Evolutionary conservation across 1,140 invertebrate genomes (phyloP), one percentile per base, ranked within the genome.

Genomic region (Musca vetustissima): DNA sequence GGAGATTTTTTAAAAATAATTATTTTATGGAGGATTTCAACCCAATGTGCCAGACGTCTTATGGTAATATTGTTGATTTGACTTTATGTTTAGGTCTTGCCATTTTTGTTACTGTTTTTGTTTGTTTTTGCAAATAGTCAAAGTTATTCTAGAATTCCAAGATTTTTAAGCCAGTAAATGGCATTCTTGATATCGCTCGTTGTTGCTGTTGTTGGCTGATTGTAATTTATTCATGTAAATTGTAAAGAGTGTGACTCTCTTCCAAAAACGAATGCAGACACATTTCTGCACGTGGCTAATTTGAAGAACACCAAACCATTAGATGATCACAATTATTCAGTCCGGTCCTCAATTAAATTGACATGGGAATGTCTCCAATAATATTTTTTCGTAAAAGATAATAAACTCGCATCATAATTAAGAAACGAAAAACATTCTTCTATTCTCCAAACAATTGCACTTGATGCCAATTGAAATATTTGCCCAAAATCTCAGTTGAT

Each of bases 381-480:
- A 36, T 21, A 36, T 43, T 43, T 2, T 59, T 36, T 15, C 7
- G 6, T 49, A 15, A 49, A 52, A 19, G 13, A 52, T 19, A 1
- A 52, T 43, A 28, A 61, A 55, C 1, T 61, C 36, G 36, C 57
- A 61, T 61, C 32, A 36, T 43, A 36, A 61, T 61, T 19, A 43
- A 43, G 8, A 32, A 32, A n/a, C n/a, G n/a, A n/a, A n/a, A n/a
- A n/a, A n/a, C n/a, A 19, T 61, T 61, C 28, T 61, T 61, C 14
- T 43, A 61, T 61, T 43, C 28, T 6, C n/a, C n/a, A 43, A 61
- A 43, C 17, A 52, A 19, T 19, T 11, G 28, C 57, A 61, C 57
- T 61, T 61, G 28, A 36, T 43, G 28, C 2, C 36, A 61, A 61
- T 61, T 61, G 57, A 61, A 61, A 61, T 61, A 61, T 61, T 61